Evolutionary conservation across 2,888 invertebrate species (phyloP), one percentile per base, ranked within the genome.

Genomic region (Syrphus vitripennis): DNA sequence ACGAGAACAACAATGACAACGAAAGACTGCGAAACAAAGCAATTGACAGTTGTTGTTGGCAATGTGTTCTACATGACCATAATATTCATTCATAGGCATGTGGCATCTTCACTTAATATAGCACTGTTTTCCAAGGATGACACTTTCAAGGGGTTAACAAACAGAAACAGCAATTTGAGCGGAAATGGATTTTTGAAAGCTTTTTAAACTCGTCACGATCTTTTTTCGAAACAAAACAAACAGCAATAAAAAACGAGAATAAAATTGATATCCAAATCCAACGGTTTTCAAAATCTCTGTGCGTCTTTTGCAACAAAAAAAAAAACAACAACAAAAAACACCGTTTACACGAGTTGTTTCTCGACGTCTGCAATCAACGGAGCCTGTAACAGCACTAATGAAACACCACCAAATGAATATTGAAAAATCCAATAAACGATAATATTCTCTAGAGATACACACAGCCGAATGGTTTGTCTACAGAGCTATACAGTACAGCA

Each of bases 371-470:
- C 90, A 90, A 90, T 90, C 90, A 90, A 90, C 91, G 91, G 90
- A 91, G 91, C 91, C 91, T 91, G 91, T 90, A 90, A 91, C 90
- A 91, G 90, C 90, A 91, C 91, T 91, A 92, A 92, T 90, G 90
- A 90, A 90, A 89, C 77, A 74, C 82, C 74, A 86, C 75, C 21
- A 70, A 82, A 81, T 86, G 82, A 86, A 86, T 86, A 86, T 86
- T 86, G 86, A 86, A 86, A 86, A 86, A 82, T 86, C 86, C 82
- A 86, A 82, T 86, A 86, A 86, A 86, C 82, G 86, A 78, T 86
- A 86, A 86, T 82, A 74, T 77, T 86, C 86, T 86, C 81, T 82
- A 55, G 86, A 74, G 81, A 82, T 86, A 82, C 78, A 86, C 21
- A 82, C 86, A 78, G 59, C 70, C 45, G 63, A 78, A 82, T 53